phyloP scores from a whole-genome alignment of 2,113 vertebrate species.

The Cephalopholis sonnerati region DNA sequence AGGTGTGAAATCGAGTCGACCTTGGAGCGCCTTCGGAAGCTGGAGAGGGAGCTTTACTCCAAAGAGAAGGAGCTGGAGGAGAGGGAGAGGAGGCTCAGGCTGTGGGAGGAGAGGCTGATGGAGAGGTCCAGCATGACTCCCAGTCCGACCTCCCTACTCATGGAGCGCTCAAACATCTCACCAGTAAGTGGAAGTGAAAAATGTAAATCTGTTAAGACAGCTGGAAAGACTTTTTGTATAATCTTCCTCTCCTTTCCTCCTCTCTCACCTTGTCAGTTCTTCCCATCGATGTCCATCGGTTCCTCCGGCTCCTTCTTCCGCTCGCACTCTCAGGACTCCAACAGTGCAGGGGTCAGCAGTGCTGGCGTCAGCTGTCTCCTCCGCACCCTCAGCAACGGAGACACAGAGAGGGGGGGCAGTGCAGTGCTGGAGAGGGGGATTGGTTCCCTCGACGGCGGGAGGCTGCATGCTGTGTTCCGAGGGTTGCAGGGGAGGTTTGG shows the following conservation, averaged over 20 bases:
- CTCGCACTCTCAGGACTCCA: constrained; percentile 98
- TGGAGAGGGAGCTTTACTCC: constrained; percentile 96
- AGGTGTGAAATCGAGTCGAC: constrained; percentile 99
- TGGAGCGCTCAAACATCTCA: constrained; percentile 87
- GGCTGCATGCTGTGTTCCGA: constrained; percentile 79
- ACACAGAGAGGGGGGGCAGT: constrained; percentile 75
- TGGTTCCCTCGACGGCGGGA: constrained; percentile 71
- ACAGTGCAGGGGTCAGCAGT: constrained; percentile 93
- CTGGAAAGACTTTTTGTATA: not conserved
- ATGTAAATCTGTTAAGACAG: not conserved
- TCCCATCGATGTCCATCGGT: constrained; percentile 94
- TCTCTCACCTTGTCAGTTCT: constrained; percentile 86
- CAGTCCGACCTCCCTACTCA: constrained; percentile 78
- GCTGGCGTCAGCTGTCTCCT: constrained; percentile 95
- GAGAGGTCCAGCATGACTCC: constrained; percentile 90
- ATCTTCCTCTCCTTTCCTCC: constrained; percentile 52
- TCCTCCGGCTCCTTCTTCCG: constrained; percentile 95
- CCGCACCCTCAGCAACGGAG: constrained; percentile 93
- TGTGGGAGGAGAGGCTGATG: constrained; percentile 97
- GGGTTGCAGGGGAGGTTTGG: constrained; percentile 77
- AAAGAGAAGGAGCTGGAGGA: constrained; percentile 98
- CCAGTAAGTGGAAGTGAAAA: constrained; percentile 77
- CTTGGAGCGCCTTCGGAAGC: constrained; percentile 94
- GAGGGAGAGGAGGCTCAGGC: constrained; percentile 90
- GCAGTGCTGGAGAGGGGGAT: constrained; percentile 67